Conservation (phyloP, 2,113 vertebrate species). For the Aegithalos caudatus region DNA sequence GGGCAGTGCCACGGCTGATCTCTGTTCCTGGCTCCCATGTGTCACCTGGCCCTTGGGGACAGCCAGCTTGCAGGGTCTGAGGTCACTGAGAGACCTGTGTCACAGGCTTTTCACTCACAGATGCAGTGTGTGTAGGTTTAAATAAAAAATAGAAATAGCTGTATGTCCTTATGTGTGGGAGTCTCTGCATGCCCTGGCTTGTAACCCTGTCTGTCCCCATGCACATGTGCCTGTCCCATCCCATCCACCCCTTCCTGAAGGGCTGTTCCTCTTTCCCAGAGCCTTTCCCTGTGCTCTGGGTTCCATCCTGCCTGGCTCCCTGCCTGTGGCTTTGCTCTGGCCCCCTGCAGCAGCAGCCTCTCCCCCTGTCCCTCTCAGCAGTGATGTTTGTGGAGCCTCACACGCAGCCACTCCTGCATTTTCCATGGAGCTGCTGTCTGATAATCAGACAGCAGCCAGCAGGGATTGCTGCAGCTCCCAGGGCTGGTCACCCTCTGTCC, state of each 20-base stretch:
- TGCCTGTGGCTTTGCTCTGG: not conserved
- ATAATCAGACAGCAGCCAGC: not conserved
- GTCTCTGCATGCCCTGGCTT: not conserved
- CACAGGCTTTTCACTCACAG: not conserved
- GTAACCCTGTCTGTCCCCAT: not conserved
- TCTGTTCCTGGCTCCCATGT: not conserved
- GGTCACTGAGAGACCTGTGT: not conserved
- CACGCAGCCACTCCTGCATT: not conserved
- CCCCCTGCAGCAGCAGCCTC: not conserved
- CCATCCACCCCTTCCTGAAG: accelerated
- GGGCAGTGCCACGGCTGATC: not conserved
- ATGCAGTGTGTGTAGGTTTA: accelerated
- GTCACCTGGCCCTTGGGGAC: not conserved
- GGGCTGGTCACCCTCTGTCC: not conserved
- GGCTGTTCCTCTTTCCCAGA: not conserved
- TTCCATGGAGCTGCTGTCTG: conserved; percentile 19
- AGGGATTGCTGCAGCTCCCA: not conserved
- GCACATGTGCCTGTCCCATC: not conserved
- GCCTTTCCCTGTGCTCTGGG: not conserved
- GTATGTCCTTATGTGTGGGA: accelerated
- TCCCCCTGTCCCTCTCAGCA: not conserved
- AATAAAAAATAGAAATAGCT: not conserved
- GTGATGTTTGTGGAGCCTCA: not conserved
- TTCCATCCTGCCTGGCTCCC: not conserved
- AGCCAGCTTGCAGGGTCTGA: not conserved